Percentiles rank a stretch among this genome's conserved stretches.
Conservation (phyloP, 2,113 vertebrate species). For the Cnemophilus loriae region DNA sequence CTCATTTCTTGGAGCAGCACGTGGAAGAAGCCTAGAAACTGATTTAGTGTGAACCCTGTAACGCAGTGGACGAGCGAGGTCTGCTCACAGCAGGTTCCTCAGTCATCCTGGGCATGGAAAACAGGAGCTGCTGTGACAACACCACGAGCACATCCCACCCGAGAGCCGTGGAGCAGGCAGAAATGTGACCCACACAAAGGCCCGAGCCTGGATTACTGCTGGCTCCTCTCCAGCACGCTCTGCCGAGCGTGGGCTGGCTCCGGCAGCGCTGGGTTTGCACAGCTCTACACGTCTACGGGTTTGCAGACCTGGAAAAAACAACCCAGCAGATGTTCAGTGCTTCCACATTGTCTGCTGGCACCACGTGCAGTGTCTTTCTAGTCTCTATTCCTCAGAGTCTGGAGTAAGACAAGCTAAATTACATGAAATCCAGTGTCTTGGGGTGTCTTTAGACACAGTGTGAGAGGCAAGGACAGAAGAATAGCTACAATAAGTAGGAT, state of each 20-base stretch:
- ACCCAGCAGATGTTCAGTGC: not conserved
- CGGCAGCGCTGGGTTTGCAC: not conserved
- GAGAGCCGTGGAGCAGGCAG: not conserved
- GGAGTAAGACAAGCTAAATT: not conserved
- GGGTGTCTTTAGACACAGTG: not conserved
- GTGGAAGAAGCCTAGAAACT: not conserved
- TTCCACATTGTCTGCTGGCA: not conserved
- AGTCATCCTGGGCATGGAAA: not conserved
- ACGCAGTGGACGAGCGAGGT: accelerated
- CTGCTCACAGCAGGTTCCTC: not conserved
- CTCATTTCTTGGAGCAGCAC: not conserved
- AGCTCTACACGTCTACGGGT: not conserved
- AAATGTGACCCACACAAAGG: not conserved
- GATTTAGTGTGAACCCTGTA: not conserved
- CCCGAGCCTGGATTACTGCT: not conserved
- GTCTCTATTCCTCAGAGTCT: not conserved
- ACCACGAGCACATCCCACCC: not conserved
- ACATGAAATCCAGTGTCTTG: not conserved
- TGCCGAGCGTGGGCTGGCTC: not conserved
- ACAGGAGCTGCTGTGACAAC: not conserved
- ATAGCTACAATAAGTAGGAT: not conserved
- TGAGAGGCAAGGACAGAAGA: not conserved
- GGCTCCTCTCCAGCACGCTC: not conserved
- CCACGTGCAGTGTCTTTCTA: not conserved
- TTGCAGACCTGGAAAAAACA: not conserved